Conservation (phyloP, 2,888 invertebrate species). For the Phyllotreta striolata region DNA sequence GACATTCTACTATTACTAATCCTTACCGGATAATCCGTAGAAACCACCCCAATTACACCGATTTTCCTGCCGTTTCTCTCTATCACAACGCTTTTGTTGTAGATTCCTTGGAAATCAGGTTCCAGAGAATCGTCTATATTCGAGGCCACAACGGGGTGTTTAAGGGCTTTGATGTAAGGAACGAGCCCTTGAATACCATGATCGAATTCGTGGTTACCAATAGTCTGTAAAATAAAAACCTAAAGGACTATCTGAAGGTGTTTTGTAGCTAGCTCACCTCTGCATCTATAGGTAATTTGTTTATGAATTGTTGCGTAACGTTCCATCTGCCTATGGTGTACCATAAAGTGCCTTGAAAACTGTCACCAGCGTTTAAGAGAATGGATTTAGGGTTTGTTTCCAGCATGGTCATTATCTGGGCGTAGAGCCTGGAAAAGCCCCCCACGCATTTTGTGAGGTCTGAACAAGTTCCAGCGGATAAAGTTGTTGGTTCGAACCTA, state of each 20-base stretch:
- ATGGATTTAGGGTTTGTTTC: constrained; percentile 65
- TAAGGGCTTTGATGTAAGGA: constrained; percentile 71
- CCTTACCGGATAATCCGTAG: constrained; percentile 71
- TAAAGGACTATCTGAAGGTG: background rate
- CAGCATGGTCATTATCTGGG: constrained; percentile 64
- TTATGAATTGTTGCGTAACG: constrained; percentile 77
- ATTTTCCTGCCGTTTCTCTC: constrained; percentile 71
- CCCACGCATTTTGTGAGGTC: constrained; percentile 69
- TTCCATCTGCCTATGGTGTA: constrained; percentile 78
- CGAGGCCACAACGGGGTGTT: constrained; percentile 74
- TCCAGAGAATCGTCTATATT: constrained; percentile 78
- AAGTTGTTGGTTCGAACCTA: constrained; percentile 67
- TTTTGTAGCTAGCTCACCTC: constrained; percentile 68
- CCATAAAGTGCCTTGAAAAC: constrained; percentile 88
- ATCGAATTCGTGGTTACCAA: constrained; percentile 91
- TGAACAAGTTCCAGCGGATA: constrained; percentile 55
- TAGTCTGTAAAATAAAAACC: constrained; percentile 66
- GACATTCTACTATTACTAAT: background rate
- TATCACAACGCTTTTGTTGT: constrained; percentile 71
- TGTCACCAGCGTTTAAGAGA: constrained; percentile 83
- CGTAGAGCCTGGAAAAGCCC: constrained; percentile 72
- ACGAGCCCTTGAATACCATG: constrained; percentile 74
- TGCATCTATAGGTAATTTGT: constrained; percentile 77
- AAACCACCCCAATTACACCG: constrained; percentile 81
- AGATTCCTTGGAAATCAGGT: constrained; percentile 69